A percentile compares a stretch with the other conserved stretches of the same genome.
phyloP scores from a whole-genome alignment of 2,888 invertebrate genomes.

The Cynaeus angustus region DNA sequence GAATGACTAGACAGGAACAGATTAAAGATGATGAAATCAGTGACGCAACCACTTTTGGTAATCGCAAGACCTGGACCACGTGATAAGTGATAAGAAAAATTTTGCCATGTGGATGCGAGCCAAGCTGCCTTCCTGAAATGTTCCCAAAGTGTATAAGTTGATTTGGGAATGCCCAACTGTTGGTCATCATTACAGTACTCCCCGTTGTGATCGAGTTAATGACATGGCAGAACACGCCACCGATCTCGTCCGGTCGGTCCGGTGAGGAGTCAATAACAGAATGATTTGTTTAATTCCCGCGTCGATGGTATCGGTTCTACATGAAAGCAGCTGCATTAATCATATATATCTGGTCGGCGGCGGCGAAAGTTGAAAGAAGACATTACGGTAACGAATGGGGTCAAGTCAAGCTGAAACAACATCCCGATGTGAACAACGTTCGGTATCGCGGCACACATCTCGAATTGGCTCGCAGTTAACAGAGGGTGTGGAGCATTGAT shows the following conservation, averaged over 20 bases:
- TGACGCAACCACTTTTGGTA: no score
- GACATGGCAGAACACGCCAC: conserved; percentile 53
- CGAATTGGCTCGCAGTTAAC: conserved; percentile 74
- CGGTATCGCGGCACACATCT: conserved; percentile 74
- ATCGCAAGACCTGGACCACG: no score
- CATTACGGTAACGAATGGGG: conserved; percentile 72
- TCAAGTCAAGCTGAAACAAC: conserved; percentile 71
- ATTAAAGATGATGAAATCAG: no score
- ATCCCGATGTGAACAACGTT: conserved; percentile 67
- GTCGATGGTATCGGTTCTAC: conserved; percentile 60
- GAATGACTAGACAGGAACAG: no score
- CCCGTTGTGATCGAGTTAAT: conserved; percentile 51
- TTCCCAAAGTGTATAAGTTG: background rate
- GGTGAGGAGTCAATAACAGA: conserved; percentile 59
- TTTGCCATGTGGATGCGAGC: no score
- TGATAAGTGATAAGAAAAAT: no score
- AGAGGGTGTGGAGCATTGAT: conserved; percentile 73
- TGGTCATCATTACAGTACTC: conserved; percentile 49
- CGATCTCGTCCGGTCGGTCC: conserved; percentile 41
- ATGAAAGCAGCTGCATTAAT: conserved; percentile 65
- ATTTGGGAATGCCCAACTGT: conserved; percentile 37
- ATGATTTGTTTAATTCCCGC: conserved; percentile 63
- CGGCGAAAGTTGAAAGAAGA: conserved; percentile 72
- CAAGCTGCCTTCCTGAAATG: background rate
- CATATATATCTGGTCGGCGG: conserved; percentile 57